Percentiles rank a stretch among this genome's conserved stretches.
Evolutionary conservation across 2,888 invertebrate species (phyloP).

Genomic region (Caenorhabditis panamensis): DNA sequence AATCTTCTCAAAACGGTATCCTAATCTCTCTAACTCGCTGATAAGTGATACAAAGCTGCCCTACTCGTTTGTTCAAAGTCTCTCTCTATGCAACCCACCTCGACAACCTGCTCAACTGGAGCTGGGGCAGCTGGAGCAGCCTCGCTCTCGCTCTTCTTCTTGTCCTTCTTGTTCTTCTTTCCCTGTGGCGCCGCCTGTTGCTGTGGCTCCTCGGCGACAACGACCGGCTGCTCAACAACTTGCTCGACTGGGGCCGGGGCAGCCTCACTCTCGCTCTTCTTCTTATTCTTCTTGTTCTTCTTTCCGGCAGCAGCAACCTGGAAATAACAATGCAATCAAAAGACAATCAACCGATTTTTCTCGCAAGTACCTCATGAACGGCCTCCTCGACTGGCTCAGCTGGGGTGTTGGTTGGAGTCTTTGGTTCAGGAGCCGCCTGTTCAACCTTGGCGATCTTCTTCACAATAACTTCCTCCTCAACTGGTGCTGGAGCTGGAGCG

Average conservation of each 20-base stretch:
- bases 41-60: background rate
- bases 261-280: slow-evolving; percentile 61
- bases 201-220: slow-evolving; percentile 37
- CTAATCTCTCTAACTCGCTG: background rate
- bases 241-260: slow-evolving; percentile 38
- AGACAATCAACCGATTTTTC: background rate
- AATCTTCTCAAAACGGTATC: background rate
- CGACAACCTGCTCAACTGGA: slow-evolving; percentile 51
- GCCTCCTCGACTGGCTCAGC: slow-evolving; percentile 50
- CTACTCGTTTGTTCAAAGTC: background rate
- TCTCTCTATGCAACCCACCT: slow-evolving; percentile 47
- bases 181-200: slow-evolving; percentile 38
- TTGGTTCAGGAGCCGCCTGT: slow-evolving; percentile 41
- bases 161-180: slow-evolving; percentile 55
- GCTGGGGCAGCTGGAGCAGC: slow-evolving; percentile 34
- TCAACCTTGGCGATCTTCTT: slow-evolving; percentile 46
- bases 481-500: slow-evolving; percentile 37
- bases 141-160: slow-evolving; percentile 50
- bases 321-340: slow-evolving; percentile 33
- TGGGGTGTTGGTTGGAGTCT: slow-evolving; percentile 56
- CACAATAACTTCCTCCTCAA: slow-evolving; percentile 51
- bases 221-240: slow-evolving; percentile 35
- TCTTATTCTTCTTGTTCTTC: slow-evolving; percentile 67
- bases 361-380: slow-evolving; percentile 23
- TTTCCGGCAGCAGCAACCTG: slow-evolving; percentile 47